Evolutionary conservation across 2,888 invertebrate genomes (phyloP).

Genomic region (Aelia acuminata): DNA sequence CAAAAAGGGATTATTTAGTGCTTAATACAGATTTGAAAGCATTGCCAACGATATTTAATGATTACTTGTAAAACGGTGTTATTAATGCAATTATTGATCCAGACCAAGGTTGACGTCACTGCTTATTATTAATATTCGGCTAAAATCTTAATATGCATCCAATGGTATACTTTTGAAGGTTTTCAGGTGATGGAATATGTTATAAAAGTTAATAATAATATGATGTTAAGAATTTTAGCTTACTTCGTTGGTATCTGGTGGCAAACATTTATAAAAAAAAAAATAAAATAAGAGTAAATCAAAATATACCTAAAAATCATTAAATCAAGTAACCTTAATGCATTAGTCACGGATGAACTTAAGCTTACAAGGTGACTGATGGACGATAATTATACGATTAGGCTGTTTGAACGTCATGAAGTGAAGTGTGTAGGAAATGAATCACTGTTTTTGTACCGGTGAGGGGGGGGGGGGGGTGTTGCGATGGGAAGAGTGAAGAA

Average conservation of each 20-base stretch:
- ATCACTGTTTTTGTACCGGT: not conserved
- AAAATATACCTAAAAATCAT: no score
- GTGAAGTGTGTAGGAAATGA: not conserved
- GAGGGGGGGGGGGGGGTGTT: not conserved
- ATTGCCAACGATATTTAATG: not conserved
- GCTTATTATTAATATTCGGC: not conserved
- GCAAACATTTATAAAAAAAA: no score
- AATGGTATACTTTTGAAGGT: constrained; percentile 1
- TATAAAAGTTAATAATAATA: no score
- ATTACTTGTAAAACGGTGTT: not conserved
- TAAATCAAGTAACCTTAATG: no score
- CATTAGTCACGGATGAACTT: no score
- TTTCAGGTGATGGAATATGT: not conserved
- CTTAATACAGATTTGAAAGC: not conserved
- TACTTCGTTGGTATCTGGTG: no score
- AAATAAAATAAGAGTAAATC: no score
- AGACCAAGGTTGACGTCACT: not conserved
- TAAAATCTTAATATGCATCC: not conserved
- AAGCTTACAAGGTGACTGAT: no score
- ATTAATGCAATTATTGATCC: constrained; percentile 6
- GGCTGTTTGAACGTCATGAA: no score
- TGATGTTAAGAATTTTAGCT: no score
- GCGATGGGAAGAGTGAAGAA: no score
- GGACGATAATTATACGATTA: no score
- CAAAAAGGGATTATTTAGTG: not conserved